phyloP scores from a whole-genome alignment of 1,140 invertebrate species.

The Scaptomyza graminum region DNA sequence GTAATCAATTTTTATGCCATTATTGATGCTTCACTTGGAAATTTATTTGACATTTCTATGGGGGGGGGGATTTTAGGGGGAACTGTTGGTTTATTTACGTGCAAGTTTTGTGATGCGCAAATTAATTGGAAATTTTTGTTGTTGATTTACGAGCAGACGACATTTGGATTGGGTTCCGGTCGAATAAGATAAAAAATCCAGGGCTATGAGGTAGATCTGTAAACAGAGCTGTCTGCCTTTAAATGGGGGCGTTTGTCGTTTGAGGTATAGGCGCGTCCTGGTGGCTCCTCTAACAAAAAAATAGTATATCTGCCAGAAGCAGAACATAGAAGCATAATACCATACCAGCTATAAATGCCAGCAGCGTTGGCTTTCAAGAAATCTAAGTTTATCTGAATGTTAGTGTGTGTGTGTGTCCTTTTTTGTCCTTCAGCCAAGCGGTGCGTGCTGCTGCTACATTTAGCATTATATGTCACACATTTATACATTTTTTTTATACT shows the following conservation, averaged over 20 bases:
- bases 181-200: not conserved
- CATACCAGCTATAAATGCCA: conserved; percentile 9
- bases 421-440: conserved; percentile 51
- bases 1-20: conserved; percentile 81
- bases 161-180: conserved; percentile 59
- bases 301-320: conserved; percentile 7
- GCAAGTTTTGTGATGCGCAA: conserved; percentile 63
- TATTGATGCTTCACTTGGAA: conserved; percentile 76
- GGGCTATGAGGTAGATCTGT: not conserved
- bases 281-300: conserved; percentile 2
- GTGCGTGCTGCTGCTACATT: conserved; percentile 43
- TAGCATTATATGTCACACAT: conserved; percentile 65
- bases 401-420: conserved; percentile 41
- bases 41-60: conserved; percentile 50
- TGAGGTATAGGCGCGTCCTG: conserved; percentile 61
- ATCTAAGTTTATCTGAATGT: conserved; percentile 1
- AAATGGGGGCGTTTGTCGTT: conserved; percentile 63
- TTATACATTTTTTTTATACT: conserved; percentile 14
- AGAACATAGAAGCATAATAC: not conserved
- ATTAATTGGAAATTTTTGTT: conserved; percentile 76
- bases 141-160: conserved; percentile 52
- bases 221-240: conserved; percentile 50
- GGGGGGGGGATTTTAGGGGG: not conserved
- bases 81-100: conserved; percentile 51
- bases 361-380: conserved; percentile 30